phyloP scores from a whole-genome alignment of 2,888 invertebrate species.

The Tanytarsus gracilentus region DNA sequence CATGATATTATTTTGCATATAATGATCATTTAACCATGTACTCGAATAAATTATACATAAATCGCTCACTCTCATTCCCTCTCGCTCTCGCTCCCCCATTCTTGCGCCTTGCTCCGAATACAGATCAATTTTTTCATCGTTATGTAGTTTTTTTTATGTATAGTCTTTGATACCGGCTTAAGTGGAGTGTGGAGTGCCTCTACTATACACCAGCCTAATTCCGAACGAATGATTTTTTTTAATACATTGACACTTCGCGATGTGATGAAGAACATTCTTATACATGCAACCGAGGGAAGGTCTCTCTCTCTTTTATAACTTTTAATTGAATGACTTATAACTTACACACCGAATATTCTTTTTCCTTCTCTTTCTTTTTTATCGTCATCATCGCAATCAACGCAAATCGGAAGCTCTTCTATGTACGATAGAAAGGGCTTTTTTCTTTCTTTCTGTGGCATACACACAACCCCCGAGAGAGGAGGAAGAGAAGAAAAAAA shows the following conservation, averaged over 20 bases:
- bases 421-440: slow-evolving; percentile 1
- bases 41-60: slow-evolving; percentile 20
- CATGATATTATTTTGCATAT: slow-evolving; percentile 19
- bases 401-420: slow-evolving; percentile 26
- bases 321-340: slow-evolving; percentile 29
- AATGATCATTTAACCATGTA: slow-evolving; percentile 23
- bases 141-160: background rate
- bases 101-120: background rate
- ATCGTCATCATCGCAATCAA: slow-evolving; percentile 18
- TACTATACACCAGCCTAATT: slow-evolving; percentile 17
- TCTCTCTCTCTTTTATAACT: slow-evolving; percentile 19
- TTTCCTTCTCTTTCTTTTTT: background rate
- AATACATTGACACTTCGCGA: slow-evolving; percentile 22
- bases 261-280: slow-evolving; percentile 4
- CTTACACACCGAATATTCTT: slow-evolving; percentile 22
- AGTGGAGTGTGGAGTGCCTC: background rate
- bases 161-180: slow-evolving; percentile 20
- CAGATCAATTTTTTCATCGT: slow-evolving; percentile 12
- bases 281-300: slow-evolving; percentile 10
- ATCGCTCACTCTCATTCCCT: background rate
- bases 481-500: slow-evolving; percentile 11
- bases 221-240: background rate
- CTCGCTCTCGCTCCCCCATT: background rate
- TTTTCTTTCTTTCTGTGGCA: background rate
- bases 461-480: background rate